Percentiles rank a stretch among this genome's conserved stretches.
phyloP scores from a whole-genome alignment of 2,888 invertebrate genomes.

The Tiphia femorata region DNA sequence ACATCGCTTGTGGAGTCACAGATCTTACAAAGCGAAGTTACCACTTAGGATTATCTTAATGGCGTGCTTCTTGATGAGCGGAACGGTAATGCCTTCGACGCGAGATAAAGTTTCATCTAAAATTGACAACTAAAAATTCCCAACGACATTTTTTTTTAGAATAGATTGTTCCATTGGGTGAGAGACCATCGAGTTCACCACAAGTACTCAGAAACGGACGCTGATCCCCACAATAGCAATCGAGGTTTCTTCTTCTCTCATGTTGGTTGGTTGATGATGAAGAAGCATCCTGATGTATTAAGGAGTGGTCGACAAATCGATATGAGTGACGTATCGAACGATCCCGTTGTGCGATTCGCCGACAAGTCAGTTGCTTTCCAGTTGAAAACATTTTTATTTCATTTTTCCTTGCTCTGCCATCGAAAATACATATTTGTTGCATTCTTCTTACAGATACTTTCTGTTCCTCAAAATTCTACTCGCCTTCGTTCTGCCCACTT shows the following conservation, averaged over 20 bases:
- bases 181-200: conserved; percentile 83
- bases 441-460: conserved; percentile 71
- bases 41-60: conserved; percentile 74
- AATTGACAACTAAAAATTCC: neutral
- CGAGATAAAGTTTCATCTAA: neutral
- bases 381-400: too few species aligned
- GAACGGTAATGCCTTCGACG: conserved; percentile 72
- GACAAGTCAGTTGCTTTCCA: conserved; percentile 74
- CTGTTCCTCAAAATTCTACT: conserved; percentile 70
- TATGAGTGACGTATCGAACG: conserved; percentile 82
- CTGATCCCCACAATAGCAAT: conserved; percentile 85
- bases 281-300: conserved; percentile 88
- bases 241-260: conserved; percentile 94
- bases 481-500: conserved; percentile 73
- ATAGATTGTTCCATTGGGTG: conserved; percentile 78
- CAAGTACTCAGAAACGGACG: conserved; percentile 79
- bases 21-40: conserved; percentile 76
- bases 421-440: too few species aligned
- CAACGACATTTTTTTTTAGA: neutral
- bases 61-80: conserved; percentile 75
- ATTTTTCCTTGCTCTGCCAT: neutral
- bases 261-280: conserved; percentile 92
- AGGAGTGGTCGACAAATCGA: conserved; percentile 82
- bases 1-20: conserved; percentile 79
- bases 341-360: conserved; percentile 84